phyloP scores from a whole-genome alignment of 1,140 invertebrate genomes.

The Rhyzopertha dominica region DNA sequence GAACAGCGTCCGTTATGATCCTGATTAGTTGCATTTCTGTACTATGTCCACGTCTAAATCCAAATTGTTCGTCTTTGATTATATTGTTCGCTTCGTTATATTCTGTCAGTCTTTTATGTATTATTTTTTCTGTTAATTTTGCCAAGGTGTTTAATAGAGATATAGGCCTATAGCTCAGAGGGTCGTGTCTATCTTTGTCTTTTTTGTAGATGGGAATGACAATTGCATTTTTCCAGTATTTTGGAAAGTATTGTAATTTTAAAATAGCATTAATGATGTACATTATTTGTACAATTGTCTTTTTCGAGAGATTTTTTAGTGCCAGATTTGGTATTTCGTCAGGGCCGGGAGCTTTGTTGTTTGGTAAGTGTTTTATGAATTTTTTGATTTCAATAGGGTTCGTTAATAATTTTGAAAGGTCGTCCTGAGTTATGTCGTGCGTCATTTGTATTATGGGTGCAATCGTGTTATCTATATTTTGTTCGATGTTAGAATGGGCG shows the following conservation, averaged over 20 bases:
- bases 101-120: constrained; percentile 3
- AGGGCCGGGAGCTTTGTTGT: constrained; percentile 4
- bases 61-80: too few species aligned
- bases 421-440: too few species aligned
- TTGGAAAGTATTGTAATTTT: not conserved
- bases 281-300: not conserved
- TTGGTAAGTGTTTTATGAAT: constrained; percentile 3
- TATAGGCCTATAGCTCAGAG: constrained; percentile 13
- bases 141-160: constrained; percentile 1
- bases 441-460: too few species aligned
- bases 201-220: constrained; percentile 2
- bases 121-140: constrained; percentile 6
- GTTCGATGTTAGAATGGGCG: too few species aligned
- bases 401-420: not conserved
- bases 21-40: too few species aligned
- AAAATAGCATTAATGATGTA: constrained; percentile 6
- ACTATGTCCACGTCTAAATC: too few species aligned
- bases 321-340: not conserved
- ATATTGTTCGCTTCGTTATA: too few species aligned
- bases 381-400: not conserved
- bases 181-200: not conserved
- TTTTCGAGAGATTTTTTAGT: constrained; percentile 1
- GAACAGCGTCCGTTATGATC: too few species aligned
- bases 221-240: not conserved
- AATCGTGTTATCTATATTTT: too few species aligned